Evolutionary conservation across 2,797 vertebrate genomes (phyloP).

Genomic region (Ciconia nigra): DNA sequence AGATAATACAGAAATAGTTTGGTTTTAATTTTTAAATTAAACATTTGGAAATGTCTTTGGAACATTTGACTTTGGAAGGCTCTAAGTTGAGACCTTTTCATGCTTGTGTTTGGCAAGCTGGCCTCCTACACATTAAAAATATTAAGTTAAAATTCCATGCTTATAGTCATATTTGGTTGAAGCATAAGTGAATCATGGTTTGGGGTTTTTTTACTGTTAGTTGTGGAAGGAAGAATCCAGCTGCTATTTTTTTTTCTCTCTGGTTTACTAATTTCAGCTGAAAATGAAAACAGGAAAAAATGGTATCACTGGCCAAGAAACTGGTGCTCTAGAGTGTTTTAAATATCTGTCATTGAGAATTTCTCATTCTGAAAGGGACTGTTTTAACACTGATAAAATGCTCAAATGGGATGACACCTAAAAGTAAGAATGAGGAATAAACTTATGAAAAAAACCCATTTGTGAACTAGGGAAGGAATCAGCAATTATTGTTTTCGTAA

Average conservation of each 20-base stretch:
- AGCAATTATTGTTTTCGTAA: background rate
- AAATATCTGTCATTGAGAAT: background rate
- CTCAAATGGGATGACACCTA: background rate
- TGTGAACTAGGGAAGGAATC: background rate
- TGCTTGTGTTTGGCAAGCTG: background rate
- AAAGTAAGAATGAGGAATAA: background rate
- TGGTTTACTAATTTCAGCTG: background rate
- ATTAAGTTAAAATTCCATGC: background rate
- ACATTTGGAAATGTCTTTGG: background rate
- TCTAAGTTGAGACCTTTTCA: background rate
- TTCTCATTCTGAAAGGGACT: background rate
- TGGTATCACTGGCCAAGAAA: background rate
- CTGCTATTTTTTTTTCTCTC: background rate
- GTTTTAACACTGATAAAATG: background rate
- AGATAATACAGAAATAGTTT: background rate
- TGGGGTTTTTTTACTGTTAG: background rate
- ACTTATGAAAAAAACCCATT: fast-evolving
- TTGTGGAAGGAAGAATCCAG: background rate
- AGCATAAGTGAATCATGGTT: background rate
- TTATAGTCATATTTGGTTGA: background rate
- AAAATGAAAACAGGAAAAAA: background rate
- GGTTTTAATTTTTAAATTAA: background rate
- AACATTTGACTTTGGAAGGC: background rate
- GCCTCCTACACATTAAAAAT: background rate
- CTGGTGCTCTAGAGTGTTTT: background rate